These are phyloP conservation scores for Oreortyx pictus DNA, from an alignment of 2,797 vertebrate species.

Conservation along the genomic window DNA sequence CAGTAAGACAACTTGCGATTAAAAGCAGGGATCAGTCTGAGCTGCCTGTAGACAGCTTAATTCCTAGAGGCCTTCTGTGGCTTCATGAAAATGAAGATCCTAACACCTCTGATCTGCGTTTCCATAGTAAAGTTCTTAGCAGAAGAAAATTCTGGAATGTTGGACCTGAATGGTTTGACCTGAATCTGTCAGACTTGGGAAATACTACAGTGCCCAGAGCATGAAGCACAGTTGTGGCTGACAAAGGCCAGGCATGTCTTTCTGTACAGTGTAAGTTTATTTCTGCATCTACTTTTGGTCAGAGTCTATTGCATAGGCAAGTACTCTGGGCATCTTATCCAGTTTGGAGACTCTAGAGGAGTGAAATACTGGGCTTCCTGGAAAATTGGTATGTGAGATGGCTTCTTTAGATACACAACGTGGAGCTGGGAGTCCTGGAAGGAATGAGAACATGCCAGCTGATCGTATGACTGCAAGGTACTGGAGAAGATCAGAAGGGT, in stretches of 20 bases:
- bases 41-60: neutral
- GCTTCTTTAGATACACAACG: neutral
- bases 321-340: neutral
- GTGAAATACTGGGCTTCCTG: neutral
- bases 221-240: neutral
- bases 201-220: neutral
- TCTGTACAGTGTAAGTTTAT: fast-evolving
- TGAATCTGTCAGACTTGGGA: neutral
- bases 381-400: neutral
- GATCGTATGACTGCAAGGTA: neutral
- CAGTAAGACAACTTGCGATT: neutral
- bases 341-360: neutral
- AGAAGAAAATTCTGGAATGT: neutral
- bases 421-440: neutral
- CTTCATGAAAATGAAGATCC: neutral
- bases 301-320: neutral
- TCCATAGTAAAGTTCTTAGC: neutral
- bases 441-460: neutral
- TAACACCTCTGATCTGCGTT: neutral
- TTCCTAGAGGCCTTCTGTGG: neutral
- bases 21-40: neutral
- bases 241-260: neutral
- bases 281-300: neutral
- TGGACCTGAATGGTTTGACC: neutral
- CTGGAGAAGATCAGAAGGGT: neutral